These are phyloP conservation scores for Subacronicta megacephala DNA, from an alignment of 2,888 invertebrate species.

Conservation along the genomic window DNA sequence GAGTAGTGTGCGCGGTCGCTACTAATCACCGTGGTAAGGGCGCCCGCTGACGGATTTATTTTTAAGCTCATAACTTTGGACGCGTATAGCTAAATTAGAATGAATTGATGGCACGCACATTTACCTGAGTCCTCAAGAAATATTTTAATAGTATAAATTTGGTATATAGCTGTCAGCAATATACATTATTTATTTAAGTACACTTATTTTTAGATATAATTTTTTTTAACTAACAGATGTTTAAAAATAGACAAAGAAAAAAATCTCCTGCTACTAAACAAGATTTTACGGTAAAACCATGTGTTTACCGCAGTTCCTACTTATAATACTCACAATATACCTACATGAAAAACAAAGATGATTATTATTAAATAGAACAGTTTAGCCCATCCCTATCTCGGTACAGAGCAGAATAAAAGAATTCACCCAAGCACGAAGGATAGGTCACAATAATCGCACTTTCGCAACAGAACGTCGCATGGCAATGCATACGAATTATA, in stretches of 20 bases:
- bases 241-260: too few species aligned
- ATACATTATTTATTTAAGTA: too few species aligned
- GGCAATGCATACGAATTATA: constrained; percentile 63
- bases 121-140: constrained; percentile 58
- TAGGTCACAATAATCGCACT: constrained; percentile 46
- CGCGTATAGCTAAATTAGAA: constrained; percentile 72
- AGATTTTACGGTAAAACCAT: too few species aligned
- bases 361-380: too few species aligned
- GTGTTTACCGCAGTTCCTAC: too few species aligned
- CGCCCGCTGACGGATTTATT: constrained; percentile 70
- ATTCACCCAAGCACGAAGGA: constrained; percentile 25
- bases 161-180: not conserved
- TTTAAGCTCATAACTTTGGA: constrained; percentile 75
- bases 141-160: constrained; percentile 14
- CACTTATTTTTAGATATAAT: too few species aligned
- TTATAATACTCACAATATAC: too few species aligned
- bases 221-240: too few species aligned
- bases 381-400: too few species aligned
- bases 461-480: constrained; percentile 30
- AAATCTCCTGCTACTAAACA: too few species aligned
- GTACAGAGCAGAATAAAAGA: not conserved
- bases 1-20: constrained; percentile 12
- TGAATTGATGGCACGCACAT: constrained; percentile 72
- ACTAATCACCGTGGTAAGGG: constrained; percentile 61
- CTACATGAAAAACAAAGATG: too few species aligned